phyloP scores from a whole-genome alignment of 2,797 vertebrate species.

The Eulemur coronatus region DNA sequence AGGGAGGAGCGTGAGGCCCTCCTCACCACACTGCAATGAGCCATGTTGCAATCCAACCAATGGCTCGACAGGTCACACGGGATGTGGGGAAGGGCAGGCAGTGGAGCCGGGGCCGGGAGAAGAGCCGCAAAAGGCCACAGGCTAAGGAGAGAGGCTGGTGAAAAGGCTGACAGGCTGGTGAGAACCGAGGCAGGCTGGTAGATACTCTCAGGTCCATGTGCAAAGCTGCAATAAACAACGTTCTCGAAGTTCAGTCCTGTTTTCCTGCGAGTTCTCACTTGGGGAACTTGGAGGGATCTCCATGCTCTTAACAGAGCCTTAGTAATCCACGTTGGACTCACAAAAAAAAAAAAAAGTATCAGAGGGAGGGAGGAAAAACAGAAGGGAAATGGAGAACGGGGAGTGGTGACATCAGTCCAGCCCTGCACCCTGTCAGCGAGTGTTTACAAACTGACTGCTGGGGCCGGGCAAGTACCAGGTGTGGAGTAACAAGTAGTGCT shows the following conservation, averaged over 20 bases:
- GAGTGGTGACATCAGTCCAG: neutral
- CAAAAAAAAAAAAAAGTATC: neutral
- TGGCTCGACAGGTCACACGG: neutral
- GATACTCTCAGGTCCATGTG: slow-evolving; percentile 61
- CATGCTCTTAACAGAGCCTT: slow-evolving; percentile 19
- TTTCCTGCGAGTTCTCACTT: slow-evolving; percentile 41
- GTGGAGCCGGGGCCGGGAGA: neutral
- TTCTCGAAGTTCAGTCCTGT: slow-evolving; percentile 62
- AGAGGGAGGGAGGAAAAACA: neutral
- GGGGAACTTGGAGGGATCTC: slow-evolving; percentile 22
- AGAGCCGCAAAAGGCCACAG: slow-evolving; percentile 20
- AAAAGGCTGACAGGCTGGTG: slow-evolving; percentile 52
- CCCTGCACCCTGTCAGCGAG: neutral
- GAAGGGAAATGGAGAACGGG: slow-evolving; percentile 13
- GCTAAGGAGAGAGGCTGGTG: slow-evolving; percentile 70
- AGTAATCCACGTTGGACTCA: slow-evolving; percentile 22
- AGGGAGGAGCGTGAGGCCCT: neutral
- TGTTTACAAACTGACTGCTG: neutral
- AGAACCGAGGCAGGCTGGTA: slow-evolving; percentile 43
- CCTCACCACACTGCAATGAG: neutral
- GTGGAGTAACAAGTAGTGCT: neutral
- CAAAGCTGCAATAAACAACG: slow-evolving; percentile 75
- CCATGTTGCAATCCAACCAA: accelerated
- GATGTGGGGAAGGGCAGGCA: neutral
- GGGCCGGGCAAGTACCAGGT: neutral